Base-by-base conservation (phyloP, 2,888 invertebrate genomes). In the Druceiella hillmani region DNA sequence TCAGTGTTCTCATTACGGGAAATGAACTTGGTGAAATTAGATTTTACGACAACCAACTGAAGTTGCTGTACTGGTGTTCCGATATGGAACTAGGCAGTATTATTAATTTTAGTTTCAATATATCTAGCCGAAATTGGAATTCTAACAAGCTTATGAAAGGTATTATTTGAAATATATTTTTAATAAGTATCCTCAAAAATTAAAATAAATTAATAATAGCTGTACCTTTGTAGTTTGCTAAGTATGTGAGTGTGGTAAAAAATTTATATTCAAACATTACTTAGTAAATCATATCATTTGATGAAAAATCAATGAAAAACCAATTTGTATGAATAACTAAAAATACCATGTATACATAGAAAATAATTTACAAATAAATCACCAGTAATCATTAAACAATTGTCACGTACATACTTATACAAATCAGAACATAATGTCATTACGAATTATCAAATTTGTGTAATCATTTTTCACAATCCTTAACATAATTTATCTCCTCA, bases 31-130 rank as follows among this genome's bases (percentile, higher is more conserved):
- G 80, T 0, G 62, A 72, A 29, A 64, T 81, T 29, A 66, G 62
- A 47, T 79, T 81, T 54, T 80, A 78, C 52, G 78, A 80, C 45
- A 58, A 62, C 27, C 66, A 74, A 47, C 53, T 80, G 48, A 71
- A 65, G 51, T 58, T 81, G 34, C 47, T 81, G 31, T 78, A 75
- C 55, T 77, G 77, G 75, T 62, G 72, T 38, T 62, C 68, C 24
- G 65, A 69, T 5, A 67, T 66, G 44, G 54, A 57, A 3, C 57
- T 75, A 12, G 71, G 71, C 49, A 55, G 58, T 27, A 66, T 78
- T 31, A 59, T 52, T n/a, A 62, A 59, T 0, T 61, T 79, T 32
- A 69, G 73, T 48, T 79, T 79, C 48, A 69, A 75, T 48, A 42
- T 66, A 9, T 29, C 45, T 6, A 38, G 40, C 3, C 40, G 48